phyloP scores from a whole-genome alignment of 2,888 invertebrate species.

The Cephus rjabovi region DNA sequence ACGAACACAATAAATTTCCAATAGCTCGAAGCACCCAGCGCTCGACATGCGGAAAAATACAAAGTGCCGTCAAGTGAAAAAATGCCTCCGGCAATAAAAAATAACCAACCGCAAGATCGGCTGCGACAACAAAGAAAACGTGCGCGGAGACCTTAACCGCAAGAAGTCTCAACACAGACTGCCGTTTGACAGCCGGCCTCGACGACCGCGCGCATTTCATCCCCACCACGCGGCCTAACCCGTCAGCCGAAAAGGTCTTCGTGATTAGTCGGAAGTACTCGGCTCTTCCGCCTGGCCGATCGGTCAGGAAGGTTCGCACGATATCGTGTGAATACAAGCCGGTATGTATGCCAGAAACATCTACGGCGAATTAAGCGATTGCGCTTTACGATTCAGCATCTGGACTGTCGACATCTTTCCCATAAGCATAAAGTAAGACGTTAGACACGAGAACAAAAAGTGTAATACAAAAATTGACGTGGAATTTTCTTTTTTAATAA shows the following conservation, averaged over 20 bases:
- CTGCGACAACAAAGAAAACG: not conserved
- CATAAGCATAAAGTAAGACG: not conserved
- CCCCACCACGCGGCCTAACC: conserved; percentile 8
- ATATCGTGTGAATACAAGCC: not conserved
- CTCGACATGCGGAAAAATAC: not conserved
- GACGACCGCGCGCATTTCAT: conserved; percentile 35
- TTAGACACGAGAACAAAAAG: not conserved
- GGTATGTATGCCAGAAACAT: not conserved
- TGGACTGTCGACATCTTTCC: not conserved
- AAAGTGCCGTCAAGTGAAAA: not conserved
- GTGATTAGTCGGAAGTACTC: not conserved
- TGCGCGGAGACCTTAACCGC: not conserved
- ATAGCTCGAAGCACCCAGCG: not conserved
- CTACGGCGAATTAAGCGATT: not conserved
- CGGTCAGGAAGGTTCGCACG: not conserved
- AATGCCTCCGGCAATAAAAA: not conserved
- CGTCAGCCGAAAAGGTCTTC: not conserved
- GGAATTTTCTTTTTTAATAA: not conserved
- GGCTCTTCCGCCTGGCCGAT: not conserved
- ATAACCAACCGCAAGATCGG: not conserved
- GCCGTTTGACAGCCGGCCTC: conserved; percentile 36
- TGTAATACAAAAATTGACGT: not conserved
- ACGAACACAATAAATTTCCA: not conserved
- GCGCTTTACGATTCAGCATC: not conserved
- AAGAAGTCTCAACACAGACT: not conserved